A percentile compares a stretch with the other conserved stretches of the same genome.
Conservation (phyloP, 2,888 invertebrate genomes). For the Galeruca laticollis region DNA sequence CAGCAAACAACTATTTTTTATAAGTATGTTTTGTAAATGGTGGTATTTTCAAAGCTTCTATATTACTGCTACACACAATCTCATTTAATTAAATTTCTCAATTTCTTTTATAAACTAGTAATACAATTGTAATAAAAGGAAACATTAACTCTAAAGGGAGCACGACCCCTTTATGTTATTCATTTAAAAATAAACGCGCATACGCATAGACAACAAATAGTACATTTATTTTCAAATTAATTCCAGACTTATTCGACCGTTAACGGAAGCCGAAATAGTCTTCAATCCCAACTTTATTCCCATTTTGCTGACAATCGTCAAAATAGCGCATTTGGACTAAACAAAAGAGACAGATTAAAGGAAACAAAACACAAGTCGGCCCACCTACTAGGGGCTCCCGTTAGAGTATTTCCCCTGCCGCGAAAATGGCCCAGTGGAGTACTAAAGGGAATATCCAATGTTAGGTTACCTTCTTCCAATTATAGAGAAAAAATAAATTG, state of each 20-base stretch:
- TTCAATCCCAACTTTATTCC: slow-evolving; percentile 15
- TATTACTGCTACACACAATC: neutral
- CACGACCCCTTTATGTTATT: slow-evolving; percentile 13
- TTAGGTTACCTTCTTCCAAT: neutral
- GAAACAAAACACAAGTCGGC: slow-evolving; percentile 30
- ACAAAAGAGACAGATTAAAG: slow-evolving; percentile 36
- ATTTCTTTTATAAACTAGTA: slow-evolving; percentile 7
- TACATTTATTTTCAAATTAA: slow-evolving; percentile 26
- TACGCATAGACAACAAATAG: slow-evolving; percentile 20
- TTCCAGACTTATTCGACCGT: slow-evolving; percentile 24
- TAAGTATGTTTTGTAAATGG: too few species aligned
- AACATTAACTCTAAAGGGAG: slow-evolving; percentile 3
- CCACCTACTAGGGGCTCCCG: slow-evolving; percentile 15
- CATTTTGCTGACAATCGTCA: slow-evolving; percentile 24
- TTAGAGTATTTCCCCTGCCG: slow-evolving; percentile 17
- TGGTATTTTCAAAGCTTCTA: too few species aligned
- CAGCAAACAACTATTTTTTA: too few species aligned
- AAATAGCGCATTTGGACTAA: slow-evolving; percentile 25
- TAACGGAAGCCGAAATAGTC: slow-evolving; percentile 20
- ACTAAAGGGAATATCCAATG: neutral
- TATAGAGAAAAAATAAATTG: neutral
- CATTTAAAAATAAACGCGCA: slow-evolving; percentile 20
- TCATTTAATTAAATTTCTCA: neutral
- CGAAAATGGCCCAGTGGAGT: slow-evolving; percentile 15
- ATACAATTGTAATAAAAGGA: slow-evolving; percentile 6